Percentiles rank a stretch among this genome's conserved stretches.
Evolutionary conservation across 2,113 vertebrate species (phyloP).

Genomic region (Chinchilla lanigera): DNA sequence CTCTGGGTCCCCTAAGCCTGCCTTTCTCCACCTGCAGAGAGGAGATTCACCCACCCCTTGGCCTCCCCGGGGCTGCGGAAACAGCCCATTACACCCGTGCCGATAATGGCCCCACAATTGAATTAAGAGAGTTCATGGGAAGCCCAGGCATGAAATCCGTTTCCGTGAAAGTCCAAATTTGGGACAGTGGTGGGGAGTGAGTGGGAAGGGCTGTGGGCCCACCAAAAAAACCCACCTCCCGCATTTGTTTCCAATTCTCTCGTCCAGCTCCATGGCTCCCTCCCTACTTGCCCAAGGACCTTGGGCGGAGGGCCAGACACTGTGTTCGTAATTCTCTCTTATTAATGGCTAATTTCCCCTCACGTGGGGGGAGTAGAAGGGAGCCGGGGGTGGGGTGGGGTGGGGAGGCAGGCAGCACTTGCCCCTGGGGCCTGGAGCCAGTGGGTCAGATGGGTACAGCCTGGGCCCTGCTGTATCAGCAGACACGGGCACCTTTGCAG

Average conservation of each 20-base stretch:
- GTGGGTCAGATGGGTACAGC: neutral
- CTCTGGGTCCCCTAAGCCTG: neutral
- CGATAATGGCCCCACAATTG: conserved; percentile 81
- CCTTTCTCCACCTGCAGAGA: conserved; percentile 51
- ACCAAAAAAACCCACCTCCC: conserved; percentile 36
- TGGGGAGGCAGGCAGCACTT: neutral
- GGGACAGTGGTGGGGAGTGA: conserved; percentile 65
- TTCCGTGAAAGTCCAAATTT: conserved; percentile 82
- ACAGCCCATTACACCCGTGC: conserved; percentile 75
- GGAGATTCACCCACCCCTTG: conserved; percentile 1
- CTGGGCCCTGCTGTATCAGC: neutral
- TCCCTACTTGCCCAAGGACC: conserved; percentile 64
- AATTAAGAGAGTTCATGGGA: conserved; percentile 83
- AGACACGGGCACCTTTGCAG: neutral
- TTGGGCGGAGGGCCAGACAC: conserved; percentile 79
- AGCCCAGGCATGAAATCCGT: conserved; percentile 81
- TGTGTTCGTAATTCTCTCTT: conserved; percentile 73
- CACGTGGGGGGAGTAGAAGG: neutral
- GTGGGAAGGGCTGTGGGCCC: conserved; percentile 1
- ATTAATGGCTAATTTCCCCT: conserved; percentile 83
- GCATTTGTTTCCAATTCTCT: conserved; percentile 83
- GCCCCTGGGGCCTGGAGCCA: neutral
- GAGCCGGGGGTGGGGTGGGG: neutral
- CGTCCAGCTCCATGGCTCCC: conserved; percentile 38
- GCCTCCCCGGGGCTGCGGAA: conserved; percentile 76